Evolutionary conservation across 2,113 vertebrate species (phyloP), one percentile per base, ranked within the genome.

Genomic region (Salvelinus fontinalis): DNA sequence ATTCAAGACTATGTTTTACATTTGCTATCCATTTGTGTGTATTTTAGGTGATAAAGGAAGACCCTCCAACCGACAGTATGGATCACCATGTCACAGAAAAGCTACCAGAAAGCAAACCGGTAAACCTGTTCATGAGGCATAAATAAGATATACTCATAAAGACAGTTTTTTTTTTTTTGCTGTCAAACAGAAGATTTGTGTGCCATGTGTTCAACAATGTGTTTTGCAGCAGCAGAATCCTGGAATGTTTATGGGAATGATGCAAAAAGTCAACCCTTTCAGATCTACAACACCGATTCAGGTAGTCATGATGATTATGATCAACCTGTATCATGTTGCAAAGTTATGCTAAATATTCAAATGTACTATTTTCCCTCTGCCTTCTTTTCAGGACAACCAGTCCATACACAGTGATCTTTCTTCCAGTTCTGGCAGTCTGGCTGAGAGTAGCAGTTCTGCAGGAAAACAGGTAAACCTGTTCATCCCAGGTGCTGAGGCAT

Each of bases 341-440:
- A 34, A 60, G 14, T n/a, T 62, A 16, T 22, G 26, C 51, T 18
- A 54, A 14, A 18, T 16, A 18, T 54, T 3, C 4, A 54, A 4
- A 54, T 13, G 14, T 5, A 14, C 51, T 31, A 20, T 14, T 12
- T 60, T 60, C 27, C 26, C 34, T 27, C 1, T 60, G n/a, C 26
- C 5, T 3, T 49, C 64, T 78, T 49, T 49, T 24, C 70, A 90
- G 90, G 74, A 67, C 13, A 67, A 3, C 1, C 71, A n/a, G 51
- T 0, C 2, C 0, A 0, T 80, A 5, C 29, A 80, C 12, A 79
- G 77, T 1, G 77, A 83, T 0, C 7, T 13, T 11, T 86, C 86
- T 20, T 77, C 78, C 73, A 90, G 84, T 79, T 79, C 83, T 4
- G 88, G 82, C 62, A 87, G 87, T 11, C 5, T 82, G 9, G 74